A percentile compares a stretch with the other conserved stretches of the same genome.
Evolutionary conservation across 2,113 vertebrate genomes (phyloP).

Genomic region (Clarias gariepinus): DNA sequence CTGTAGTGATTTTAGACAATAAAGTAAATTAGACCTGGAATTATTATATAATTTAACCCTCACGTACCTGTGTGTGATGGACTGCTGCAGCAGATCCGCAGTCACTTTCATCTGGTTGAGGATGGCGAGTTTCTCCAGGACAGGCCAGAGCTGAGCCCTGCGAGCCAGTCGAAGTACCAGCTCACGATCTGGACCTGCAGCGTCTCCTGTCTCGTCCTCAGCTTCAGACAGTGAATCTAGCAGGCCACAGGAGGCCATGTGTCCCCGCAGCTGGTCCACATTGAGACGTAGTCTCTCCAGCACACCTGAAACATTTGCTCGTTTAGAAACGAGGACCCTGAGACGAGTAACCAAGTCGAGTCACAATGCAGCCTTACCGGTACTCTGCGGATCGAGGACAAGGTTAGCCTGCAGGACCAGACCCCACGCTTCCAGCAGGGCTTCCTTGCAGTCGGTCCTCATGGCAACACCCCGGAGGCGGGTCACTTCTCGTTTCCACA

Average conservation of each 20-base stretch:
- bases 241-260: conserved; percentile 78
- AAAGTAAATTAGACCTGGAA: no score
- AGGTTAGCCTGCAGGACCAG: conserved; percentile 83
- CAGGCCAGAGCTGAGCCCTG: conserved; percentile 87
- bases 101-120: conserved; percentile 88
- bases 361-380: conserved; percentile 70
- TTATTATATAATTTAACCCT: not conserved
- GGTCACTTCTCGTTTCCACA: conserved; percentile 75
- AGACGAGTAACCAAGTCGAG: no score
- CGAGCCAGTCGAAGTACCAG: conserved; percentile 77
- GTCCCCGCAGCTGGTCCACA: conserved; percentile 76
- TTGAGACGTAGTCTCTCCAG: conserved; percentile 75
- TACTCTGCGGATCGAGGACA: conserved; percentile 76
- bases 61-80: conserved; percentile 66
- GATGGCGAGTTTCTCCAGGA: conserved; percentile 81
- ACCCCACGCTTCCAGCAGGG: conserved; percentile 80
- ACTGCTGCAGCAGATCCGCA: conserved; percentile 74
- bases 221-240: conserved; percentile 51
- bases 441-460: conserved; percentile 79
- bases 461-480: conserved; percentile 76
- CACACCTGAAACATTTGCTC: conserved; percentile 56
- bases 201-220: conserved; percentile 45
- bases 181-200: conserved; percentile 56
- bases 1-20: no score
- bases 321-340: not conserved